Base-by-base conservation (phyloP, 2,888 invertebrate genomes). In the Beris chalybata region DNA sequence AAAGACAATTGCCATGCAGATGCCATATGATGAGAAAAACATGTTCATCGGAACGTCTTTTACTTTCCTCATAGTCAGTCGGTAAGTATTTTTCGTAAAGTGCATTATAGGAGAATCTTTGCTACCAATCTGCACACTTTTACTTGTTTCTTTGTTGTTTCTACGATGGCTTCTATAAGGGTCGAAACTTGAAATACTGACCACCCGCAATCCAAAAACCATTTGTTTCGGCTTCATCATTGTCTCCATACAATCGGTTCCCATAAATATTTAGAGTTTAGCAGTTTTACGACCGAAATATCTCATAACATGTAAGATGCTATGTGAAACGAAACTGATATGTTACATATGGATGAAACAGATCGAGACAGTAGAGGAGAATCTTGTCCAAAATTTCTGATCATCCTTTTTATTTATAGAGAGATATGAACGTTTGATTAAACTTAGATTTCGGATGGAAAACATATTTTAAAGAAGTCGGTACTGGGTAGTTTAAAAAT, bases 191-290 rank as follows among this genome's bases (percentile, higher is more conserved):
- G 38, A 53, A 12, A 61, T 15, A 61, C 61, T 61, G 61, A 61
- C 61, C 61, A 61, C 61, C 61, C 61, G 61, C 50, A 61, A 38
- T 50, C 52, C 50, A 4, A 15, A 12, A 4, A 61, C 50, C 61
- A 61, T 61, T 61, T 61, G 61, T 61, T 50, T 52, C 9, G 12
- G 4, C 38, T 44, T 50, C 15, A 50, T 47, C 48, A 38, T 61
- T 61, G 61, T 61, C 61, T 38, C 7, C 15, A 50, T 38, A 52
- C 52, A 61, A 61, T 52, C 38, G 50, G 50, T 38, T 38, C 38
- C 61, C 61, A 61, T 61, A 61, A 61, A 61, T 61, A 61, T 61
- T 61, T 61, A 50, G 61, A 61, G 61, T 61, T 61, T 15, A 38
- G 15, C 61, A 38, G 38, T 38, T 61, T 61, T 61, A 50, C 38